phyloP scores from a whole-genome alignment of 2,113 vertebrate genomes.

The Hylia prasina region DNA sequence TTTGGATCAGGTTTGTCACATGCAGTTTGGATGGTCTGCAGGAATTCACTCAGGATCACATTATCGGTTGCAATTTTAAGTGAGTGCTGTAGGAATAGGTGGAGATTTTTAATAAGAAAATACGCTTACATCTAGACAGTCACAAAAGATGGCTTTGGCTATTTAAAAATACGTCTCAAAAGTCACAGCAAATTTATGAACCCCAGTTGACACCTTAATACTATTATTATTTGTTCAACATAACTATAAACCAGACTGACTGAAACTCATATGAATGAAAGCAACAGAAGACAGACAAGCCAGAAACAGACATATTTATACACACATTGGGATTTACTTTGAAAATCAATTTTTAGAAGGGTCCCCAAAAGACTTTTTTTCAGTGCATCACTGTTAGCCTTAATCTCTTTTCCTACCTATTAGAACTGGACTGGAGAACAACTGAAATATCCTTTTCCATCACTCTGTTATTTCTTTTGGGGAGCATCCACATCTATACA shows the following conservation, averaged over 20 bases:
- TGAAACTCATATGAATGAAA: neutral
- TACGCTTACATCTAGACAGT: neutral
- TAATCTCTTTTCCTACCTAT: neutral
- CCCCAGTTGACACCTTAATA: neutral
- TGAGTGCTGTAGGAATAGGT: neutral
- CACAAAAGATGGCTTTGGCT: neutral
- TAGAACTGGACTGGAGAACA: neutral
- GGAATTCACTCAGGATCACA: neutral
- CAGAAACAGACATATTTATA: neutral
- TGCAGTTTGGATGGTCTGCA: neutral
- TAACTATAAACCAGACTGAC: neutral
- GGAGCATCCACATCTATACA: neutral
- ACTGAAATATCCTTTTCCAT: slow-evolving; percentile 8
- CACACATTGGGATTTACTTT: neutral
- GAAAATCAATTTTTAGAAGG: slow-evolving; percentile 18
- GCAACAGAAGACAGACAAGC: neutral
- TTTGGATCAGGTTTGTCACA: neutral
- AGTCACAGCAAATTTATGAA: neutral
- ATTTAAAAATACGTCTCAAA: neutral
- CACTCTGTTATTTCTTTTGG: neutral
- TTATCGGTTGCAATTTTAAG: neutral
- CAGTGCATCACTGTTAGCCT: neutral
- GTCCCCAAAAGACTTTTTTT: neutral
- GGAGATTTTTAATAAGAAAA: slow-evolving; percentile 4
- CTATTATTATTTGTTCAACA: neutral